Evolutionary conservation across 1,140 invertebrate species (phyloP), one percentile per base, ranked within the genome.

Genomic region (Hestina assimilis): DNA sequence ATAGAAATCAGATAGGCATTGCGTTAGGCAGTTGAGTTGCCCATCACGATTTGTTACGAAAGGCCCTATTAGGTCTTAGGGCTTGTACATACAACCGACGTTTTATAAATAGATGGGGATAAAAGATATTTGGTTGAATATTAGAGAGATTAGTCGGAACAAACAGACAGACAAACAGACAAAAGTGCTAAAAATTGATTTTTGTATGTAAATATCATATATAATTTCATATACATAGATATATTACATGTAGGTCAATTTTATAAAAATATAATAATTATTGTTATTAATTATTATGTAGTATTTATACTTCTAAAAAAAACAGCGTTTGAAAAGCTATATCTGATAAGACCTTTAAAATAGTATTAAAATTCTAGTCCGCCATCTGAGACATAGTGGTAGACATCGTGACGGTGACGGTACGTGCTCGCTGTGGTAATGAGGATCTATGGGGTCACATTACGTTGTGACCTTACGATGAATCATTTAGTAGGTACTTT

Each of bases 1-100:
- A 31, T 19, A 53, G 62, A 56, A 60, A 65, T 65, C 62, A 15
- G 51, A 59, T 60, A 60, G 50, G 43, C 21, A 65, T 65, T 65
- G 57, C 62, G 62, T 43, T 65, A 55, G 59, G 26, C 40, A 52
- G 54, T 63, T 47, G 38, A 26, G 40, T 31, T 47, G 26, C 26
- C 17, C 28, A 47, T 47, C 45, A 47, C 29, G 29, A 21, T 8
- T n/a, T 19, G 19, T 47, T 47, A 15, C 28, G 45, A 33, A 33
- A 47, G 17, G 15, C 17, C 33, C 33, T 1, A 35, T 1, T 3
- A 38, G 15, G 15, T 17, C 33, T 19, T 38, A 38, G 15, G 15
- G 33, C 12, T 9, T 12, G 15, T 7, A 1, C 15, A 38, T 8
- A 38, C 33, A 3, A 19, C 3, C 15, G 4, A 19, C 8, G 15